Conservation (phyloP, 2,797 vertebrate genomes). For the Xyrichtys novacula region DNA sequence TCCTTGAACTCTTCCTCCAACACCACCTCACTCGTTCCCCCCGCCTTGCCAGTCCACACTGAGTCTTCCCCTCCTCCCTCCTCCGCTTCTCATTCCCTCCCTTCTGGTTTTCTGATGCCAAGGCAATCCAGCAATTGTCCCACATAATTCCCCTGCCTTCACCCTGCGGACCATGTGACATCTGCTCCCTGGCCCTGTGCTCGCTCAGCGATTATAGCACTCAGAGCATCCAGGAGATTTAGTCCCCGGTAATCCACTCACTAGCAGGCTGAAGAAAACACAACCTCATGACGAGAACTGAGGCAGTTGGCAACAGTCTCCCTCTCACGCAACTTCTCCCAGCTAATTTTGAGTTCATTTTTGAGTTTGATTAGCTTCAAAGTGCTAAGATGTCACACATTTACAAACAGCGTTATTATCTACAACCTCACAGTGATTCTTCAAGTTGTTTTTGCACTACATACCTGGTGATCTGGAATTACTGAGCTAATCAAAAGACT, state of each 20-base stretch:
- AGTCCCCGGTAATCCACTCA: slow-evolving; percentile 84
- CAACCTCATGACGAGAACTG: slow-evolving; percentile 59
- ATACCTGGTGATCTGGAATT: not conserved
- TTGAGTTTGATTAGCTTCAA: slow-evolving; percentile 43
- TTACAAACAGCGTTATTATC: not conserved
- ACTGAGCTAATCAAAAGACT: not conserved
- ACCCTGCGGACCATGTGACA: slow-evolving; percentile 85
- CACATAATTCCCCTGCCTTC: slow-evolving; percentile 83
- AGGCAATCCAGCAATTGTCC: slow-evolving; percentile 80
- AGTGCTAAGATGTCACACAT: slow-evolving; percentile 16
- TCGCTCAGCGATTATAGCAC: slow-evolving; percentile 84
- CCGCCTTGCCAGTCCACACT: slow-evolving; percentile 5
- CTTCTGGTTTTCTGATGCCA: slow-evolving; percentile 62
- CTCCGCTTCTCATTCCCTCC: slow-evolving; percentile 28
- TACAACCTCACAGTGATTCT: not conserved
- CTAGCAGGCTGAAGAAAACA: slow-evolving; percentile 74
- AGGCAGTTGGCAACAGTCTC: slow-evolving; percentile 17
- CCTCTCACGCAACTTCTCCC: slow-evolving; percentile 34
- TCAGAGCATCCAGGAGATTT: slow-evolving; percentile 85
- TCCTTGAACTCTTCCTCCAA: slow-evolving; percentile 47
- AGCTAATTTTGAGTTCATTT: slow-evolving; percentile 43
- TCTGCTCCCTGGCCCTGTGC: slow-evolving; percentile 81
- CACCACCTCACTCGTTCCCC: not conserved
- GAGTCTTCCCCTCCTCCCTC: slow-evolving; percentile 38
- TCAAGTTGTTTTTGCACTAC: not conserved